Base-by-base conservation (phyloP, 2,113 vertebrate genomes). In the Pseudorectes ferrugineus region DNA sequence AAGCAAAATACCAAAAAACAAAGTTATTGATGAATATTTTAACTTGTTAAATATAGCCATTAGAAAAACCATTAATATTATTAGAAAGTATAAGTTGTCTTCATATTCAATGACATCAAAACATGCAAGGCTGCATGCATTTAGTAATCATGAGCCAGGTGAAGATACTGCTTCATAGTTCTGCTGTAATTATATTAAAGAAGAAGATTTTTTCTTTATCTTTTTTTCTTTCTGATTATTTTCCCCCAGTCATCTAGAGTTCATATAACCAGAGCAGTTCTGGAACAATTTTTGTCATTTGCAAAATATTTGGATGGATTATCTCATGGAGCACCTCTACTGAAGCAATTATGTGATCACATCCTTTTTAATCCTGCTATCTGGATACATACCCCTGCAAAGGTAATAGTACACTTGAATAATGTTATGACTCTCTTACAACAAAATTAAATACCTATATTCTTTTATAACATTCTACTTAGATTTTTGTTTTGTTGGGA, bases 361-460 rank as follows among this genome's bases (percentile, higher is more conserved):
- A 99, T 99, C 93, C 98, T 99, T 92, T 99, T 99, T 97, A 99
- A 99, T 86, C 98, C 99, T 35, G 99, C 99, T 96, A 99, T 99
- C 98, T 99, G 99, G 99, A 99, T 99, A 97, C 99, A 99, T 95
- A 99, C 99, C 7, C 99, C 99, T 85, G 99, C 99, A 96, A 99
- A 99, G 98, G 99, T 99, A 94, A 91, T 85, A 45, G 23, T 91
- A 42, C 26, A 19, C 10, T 77, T 66, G n/a, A 75, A 55, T 24
- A 38, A 51, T 58, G 12, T 57, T 54, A 10, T 17, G 6, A 22
- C n/a, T 35, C 14, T 78, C 7, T 26, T 66, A 31, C 7, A 73
- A 19, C 3, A 42, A 71, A 88, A n/a, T 49, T 28, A 38, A 70
- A 74, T 48, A 6, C 14, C 14, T 59, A 1, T 92, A 22, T 76